Base-by-base conservation (phyloP, 2,888 invertebrate genomes). In the Eugnorisma glareosa region DNA sequence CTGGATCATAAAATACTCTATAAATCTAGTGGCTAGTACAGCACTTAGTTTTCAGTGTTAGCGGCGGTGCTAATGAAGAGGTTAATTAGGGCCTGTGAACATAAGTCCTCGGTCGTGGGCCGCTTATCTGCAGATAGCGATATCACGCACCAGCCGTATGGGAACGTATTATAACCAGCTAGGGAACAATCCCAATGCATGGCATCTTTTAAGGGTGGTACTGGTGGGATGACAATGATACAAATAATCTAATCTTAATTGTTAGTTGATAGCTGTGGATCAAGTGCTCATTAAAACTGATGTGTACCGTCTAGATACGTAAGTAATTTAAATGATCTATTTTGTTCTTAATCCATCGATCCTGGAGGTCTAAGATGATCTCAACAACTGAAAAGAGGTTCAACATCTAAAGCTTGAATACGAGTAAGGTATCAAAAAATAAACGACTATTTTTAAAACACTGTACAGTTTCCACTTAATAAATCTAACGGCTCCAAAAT, bases 51-150 rank as follows among this genome's bases (percentile, higher is more conserved):
- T 79, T 71, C 77, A 78, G 81, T 77, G 79, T 79, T 85, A 84
- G 84, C 79, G 81, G 75, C 84, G 88, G 89, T 87, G 89, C 91
- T 93, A 93, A 93, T 92, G 93, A 93, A 94, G 92, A 90, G 88
- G 91, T 93, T 93, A 94, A 94, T 94, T 93, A 93, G 88, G 84
- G 79, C 80, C 84, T 75, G 80, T 77, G 85, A 85, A 85, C 86
- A 89, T 88, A 90, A 88, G 88, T 89, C 86, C 86, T 81, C 81
- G 85, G 89, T 91, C 92, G 92, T 92, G 89, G 88, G 84, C 86
- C 73, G 87, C 86, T 89, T 91, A 92, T 91, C 92, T 81, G 64
- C 66, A 89, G 93, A 93, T 93, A 93, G 88, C 87, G 84, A 86
- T 89, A 92, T 89, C 88, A 88, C 90, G 86, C 88, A 88, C 83